Evolutionary conservation across 2,113 vertebrate genomes (phyloP).

Genomic region (Bujurquina vittata): DNA sequence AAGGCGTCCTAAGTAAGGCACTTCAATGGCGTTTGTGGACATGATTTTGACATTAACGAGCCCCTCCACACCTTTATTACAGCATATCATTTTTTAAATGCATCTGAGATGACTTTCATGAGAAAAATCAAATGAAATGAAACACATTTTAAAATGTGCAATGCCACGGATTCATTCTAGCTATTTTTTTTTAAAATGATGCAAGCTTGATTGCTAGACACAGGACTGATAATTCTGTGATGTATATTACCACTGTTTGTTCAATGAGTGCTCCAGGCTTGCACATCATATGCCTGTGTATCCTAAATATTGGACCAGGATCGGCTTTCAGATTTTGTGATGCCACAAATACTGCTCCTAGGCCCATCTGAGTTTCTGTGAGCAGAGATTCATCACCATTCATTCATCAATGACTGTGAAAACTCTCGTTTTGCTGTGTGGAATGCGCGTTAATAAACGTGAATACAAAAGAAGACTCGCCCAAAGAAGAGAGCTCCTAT

Average conservation of each 20-base stretch:
- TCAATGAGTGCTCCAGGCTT: not conserved
- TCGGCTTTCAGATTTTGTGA: not conserved
- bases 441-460: not conserved
- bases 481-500: not conserved
- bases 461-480: not conserved
- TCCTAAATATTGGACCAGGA: not conserved
- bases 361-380: not conserved
- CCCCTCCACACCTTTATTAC: not conserved
- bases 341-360: not conserved
- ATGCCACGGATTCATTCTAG: not conserved
- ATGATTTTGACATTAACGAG: not conserved
- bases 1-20: not conserved
- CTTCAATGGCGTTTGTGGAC: not conserved
- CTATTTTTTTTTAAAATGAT: fast-evolving
- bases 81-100: too few relatives aligned
- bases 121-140: too few relatives aligned
- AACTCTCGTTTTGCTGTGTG: not conserved
- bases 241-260: not conserved
- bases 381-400: not conserved
- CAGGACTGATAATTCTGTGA: not conserved
- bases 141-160: not conserved
- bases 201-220: not conserved
- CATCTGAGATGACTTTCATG: not conserved
- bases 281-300: not conserved
- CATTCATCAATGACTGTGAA: not conserved